Evolutionary conservation across 2,888 invertebrate species (phyloP).

Genomic region (Merodon equestris): DNA sequence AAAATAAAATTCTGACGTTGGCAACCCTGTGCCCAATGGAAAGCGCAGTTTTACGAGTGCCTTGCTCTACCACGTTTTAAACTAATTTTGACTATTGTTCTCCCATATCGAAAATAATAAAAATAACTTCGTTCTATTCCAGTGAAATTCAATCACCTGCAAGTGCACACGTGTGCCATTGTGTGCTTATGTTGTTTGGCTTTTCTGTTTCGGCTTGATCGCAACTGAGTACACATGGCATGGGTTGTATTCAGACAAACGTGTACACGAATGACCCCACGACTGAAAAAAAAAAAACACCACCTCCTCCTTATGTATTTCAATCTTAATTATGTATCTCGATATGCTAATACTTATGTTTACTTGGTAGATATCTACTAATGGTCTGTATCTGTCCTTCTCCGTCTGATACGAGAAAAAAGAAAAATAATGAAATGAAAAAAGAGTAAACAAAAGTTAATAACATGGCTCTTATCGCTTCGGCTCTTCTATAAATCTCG

Average conservation of each 20-base stretch:
- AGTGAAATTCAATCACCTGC: background rate
- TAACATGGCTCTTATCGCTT: conserved; percentile 50
- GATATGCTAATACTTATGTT: background rate
- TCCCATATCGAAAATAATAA: too few species aligned
- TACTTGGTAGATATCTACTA: conserved; percentile 8
- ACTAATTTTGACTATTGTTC: too few species aligned
- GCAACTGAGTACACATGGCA: background rate
- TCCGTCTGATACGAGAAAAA: conserved; percentile 3
- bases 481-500: conserved; percentile 8
- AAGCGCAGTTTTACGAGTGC: too few species aligned
- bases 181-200: background rate
- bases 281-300: background rate
- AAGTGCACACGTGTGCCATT: conserved; percentile 28
- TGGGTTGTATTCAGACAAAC: background rate
- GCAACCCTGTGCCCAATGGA: too few species aligned
- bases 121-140: too few species aligned
- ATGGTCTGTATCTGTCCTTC: background rate
- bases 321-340: background rate
- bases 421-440: conserved; percentile 7
- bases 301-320: background rate
- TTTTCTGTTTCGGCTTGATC: background rate
- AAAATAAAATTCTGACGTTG: too few species aligned
- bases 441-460: conserved; percentile 34
- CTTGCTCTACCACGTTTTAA: too few species aligned
- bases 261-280: background rate